Conservation (phyloP, 1,140 invertebrate genomes). For the Dreissena polymorpha region DNA sequence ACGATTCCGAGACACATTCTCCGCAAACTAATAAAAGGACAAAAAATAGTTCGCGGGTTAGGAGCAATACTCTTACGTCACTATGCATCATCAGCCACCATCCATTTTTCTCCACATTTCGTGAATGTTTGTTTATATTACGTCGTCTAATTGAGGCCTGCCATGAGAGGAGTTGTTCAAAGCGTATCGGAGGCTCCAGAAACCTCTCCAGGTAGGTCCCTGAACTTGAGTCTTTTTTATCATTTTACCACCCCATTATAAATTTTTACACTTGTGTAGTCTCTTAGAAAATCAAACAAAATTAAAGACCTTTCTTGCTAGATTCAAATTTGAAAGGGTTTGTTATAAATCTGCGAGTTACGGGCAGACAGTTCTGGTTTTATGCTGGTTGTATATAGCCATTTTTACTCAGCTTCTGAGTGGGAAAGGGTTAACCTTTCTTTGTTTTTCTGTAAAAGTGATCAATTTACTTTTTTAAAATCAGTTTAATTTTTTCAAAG, state of each 20-base stretch:
- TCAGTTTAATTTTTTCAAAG: no score
- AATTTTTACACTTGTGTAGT: neutral
- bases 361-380: no score
- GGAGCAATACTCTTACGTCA: constrained; percentile 92
- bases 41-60: constrained; percentile 70
- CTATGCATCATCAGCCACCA: constrained; percentile 99
- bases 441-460: no score
- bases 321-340: no score
- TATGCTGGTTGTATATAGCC: no score
- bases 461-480: no score
- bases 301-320: neutral
- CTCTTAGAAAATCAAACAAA: neutral
- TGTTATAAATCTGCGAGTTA: no score
- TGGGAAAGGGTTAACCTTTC: no score
- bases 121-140: constrained; percentile 97
- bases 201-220: constrained; percentile 84
- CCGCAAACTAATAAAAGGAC: constrained; percentile 71
- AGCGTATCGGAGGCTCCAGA: constrained; percentile 92
- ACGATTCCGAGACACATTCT: constrained; percentile 83
- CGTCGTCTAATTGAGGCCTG: constrained; percentile 98
- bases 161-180: constrained; percentile 95
- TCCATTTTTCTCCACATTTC: constrained; percentile 98
- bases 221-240: neutral
- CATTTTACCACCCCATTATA: neutral
- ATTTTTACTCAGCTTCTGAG: no score